These are phyloP conservation scores for Pelochelys cantorii DNA, from an alignment of 2,797 vertebrate genomes.

Conservation along the genomic window DNA sequence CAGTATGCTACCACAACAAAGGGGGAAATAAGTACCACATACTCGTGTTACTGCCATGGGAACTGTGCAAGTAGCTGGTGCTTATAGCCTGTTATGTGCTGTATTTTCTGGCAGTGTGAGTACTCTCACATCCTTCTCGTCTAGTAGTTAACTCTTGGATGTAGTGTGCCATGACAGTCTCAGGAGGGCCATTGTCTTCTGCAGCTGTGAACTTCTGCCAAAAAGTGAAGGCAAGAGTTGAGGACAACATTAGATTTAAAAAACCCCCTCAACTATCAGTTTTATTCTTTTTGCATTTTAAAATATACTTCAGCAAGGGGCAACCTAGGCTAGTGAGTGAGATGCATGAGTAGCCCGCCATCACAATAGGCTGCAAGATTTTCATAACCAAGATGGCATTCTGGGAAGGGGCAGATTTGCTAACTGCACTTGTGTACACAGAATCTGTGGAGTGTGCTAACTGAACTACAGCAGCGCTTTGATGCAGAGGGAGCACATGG, in stretches of 20 bases:
- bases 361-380: too few species aligned
- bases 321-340: too few species aligned
- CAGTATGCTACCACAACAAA: background rate
- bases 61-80: background rate
- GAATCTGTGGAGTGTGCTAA: too few species aligned
- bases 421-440: too few species aligned
- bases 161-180: background rate
- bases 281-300: background rate
- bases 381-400: too few species aligned
- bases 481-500: too few species aligned
- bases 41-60: background rate
- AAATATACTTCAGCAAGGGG: background rate
- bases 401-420: too few species aligned
- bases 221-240: too few species aligned
- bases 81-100: background rate
- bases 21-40: background rate
- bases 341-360: too few species aligned
- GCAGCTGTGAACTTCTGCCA: rapidly evolving
- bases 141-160: background rate
- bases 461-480: too few species aligned
- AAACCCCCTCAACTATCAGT: background rate
- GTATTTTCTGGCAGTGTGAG: background rate
- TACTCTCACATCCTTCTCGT: background rate
- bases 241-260: too few species aligned
- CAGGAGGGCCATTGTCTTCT: background rate